Base-by-base conservation (phyloP, 2,888 invertebrate species). In the Cataglyphis altisquamis region DNA sequence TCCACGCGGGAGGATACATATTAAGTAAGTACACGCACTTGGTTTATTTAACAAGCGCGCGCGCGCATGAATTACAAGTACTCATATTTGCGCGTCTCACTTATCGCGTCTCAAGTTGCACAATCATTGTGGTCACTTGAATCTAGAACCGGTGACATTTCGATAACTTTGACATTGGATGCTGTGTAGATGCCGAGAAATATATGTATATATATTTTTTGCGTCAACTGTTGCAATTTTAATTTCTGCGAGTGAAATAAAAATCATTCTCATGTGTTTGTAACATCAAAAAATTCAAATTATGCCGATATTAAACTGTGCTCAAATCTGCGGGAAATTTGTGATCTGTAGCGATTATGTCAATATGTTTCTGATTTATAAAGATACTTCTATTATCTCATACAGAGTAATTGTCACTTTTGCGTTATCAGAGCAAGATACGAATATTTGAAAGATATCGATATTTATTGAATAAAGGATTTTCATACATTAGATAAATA, bases 1-100 rank as follows among this genome's bases (percentile, higher is more conserved):
- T 88, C 45, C 62, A 66, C 67, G 67, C 73, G 75, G 67, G 75
- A 83, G 64, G 63, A 74, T 64, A 82, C 83, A 60, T 67, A 78
- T 80, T 41, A 60, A 83, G 66, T 66, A 89, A 70, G 88, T 88
- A 84, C 78, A 78, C 45, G 77, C 77, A 67, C n/a, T 68, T 29
- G 45, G 21, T 68, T 68, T 55, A 66, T 39, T 67, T 55, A 25
- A 41, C 29, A 29, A 41, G 12, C 25, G 39, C 41, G 63, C 39
- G 41, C 60, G 73, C 32, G 8, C n/a, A n/a, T 45, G 25, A 62
- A 32, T 57, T 25, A 21, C 57, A 18, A 73, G 41, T 73, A 73
- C 57, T n/a, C 10, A 5, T 57, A 60, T 6, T 39, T 55, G 63
- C 63, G 41, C 41, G 21, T 74, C 45, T 15, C 9, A 64, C 39